Evolutionary conservation across 1,140 invertebrate species (phyloP).

Genomic region (Megalopta genalis): DNA sequence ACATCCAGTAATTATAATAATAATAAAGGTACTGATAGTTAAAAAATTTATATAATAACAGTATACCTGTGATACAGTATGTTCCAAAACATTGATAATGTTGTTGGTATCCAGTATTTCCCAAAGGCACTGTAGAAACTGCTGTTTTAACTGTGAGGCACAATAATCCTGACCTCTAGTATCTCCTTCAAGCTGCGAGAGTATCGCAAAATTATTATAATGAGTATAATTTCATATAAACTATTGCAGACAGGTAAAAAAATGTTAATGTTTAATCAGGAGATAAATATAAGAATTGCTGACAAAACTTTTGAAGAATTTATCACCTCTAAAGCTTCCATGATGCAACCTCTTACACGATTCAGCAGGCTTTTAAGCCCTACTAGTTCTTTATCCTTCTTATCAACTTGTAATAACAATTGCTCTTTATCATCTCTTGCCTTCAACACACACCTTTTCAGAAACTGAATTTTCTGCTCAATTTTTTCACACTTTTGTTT

Average conservation of each 20-base stretch:
- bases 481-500: conserved; percentile 76
- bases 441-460: conserved; percentile 83
- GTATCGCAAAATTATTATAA: conserved; percentile 3
- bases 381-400: conserved; percentile 80
- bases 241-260: no score
- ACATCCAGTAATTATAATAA: no score
- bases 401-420: conserved; percentile 76
- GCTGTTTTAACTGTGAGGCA: conserved; percentile 58
- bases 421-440: conserved; percentile 78
- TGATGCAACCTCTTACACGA: conserved; percentile 82
- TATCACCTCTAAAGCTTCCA: conserved; percentile 81
- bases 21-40: no score
- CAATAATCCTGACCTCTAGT: conserved; percentile 50
- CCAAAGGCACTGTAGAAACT: conserved; percentile 67
- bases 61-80: conserved; percentile 49
- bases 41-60: background rate
- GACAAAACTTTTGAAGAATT: background rate
- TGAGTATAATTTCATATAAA: background rate
- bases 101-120: conserved; percentile 66
- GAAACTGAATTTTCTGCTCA: conserved; percentile 77
- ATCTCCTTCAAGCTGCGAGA: conserved; percentile 61
- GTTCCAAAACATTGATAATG: conserved; percentile 21
- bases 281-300: background rate
- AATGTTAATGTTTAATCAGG: background rate
- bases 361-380: conserved; percentile 81